Percentiles rank a stretch among this genome's conserved stretches.
phyloP scores from a whole-genome alignment of 2,113 vertebrate genomes.

The Coregonus clupeaformis region DNA sequence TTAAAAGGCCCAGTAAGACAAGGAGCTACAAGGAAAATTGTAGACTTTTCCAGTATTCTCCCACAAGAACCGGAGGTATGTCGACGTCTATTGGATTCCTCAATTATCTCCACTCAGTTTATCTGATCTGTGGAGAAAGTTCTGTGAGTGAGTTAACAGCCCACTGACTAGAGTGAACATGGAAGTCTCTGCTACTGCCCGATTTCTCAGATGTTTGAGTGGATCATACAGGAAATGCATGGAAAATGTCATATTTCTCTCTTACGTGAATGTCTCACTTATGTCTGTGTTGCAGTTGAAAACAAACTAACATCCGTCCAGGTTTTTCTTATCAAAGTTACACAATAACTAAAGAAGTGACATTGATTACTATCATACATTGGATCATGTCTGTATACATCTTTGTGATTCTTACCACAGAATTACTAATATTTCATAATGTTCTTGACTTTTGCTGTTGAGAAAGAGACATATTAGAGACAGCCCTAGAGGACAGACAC shows the following conservation, averaged over 20 bases:
- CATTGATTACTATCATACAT: neutral
- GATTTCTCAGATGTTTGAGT: neutral
- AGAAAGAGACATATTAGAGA: neutral
- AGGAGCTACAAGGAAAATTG: constrained; percentile 8
- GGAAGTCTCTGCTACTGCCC: neutral
- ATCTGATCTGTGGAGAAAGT: constrained; percentile 55
- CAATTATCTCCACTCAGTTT: constrained; percentile 42
- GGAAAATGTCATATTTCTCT: neutral
- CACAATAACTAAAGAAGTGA: neutral
- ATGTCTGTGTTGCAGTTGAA: neutral
- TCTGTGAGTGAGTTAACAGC: constrained; percentile 39
- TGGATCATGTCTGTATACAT: neutral
- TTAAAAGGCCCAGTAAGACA: constrained; percentile 46
- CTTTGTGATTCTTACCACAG: neutral
- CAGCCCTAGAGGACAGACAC: constrained; percentile 44
- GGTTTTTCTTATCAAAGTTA: neutral
- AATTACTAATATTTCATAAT: neutral
- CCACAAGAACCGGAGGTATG: constrained; percentile 40
- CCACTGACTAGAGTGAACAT: neutral
- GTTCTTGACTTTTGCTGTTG: neutral
- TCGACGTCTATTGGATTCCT: constrained; percentile 49
- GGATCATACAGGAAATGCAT: neutral
- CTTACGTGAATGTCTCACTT: neutral
- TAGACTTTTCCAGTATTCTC: constrained; percentile 5
- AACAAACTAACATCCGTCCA: neutral